Conservation (phyloP, 2,888 invertebrate genomes). For the Parnassius orleans region DNA sequence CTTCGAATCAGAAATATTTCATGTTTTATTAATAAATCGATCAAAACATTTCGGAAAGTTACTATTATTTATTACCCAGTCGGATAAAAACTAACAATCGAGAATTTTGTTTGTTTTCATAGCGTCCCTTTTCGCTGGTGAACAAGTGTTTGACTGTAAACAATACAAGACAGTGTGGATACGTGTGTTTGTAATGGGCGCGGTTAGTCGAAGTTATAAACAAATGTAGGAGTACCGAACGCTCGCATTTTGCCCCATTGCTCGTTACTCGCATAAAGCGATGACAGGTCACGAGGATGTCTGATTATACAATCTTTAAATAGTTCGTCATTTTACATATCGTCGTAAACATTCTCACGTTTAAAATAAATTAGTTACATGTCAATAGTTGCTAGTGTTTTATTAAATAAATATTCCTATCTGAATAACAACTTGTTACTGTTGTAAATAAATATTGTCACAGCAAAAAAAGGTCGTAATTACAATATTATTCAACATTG, state of each 20-base stretch:
- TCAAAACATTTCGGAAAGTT: constrained; percentile 26
- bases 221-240: constrained; percentile 38
- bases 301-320: constrained; percentile 31
- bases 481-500: too few relatives aligned
- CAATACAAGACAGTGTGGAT: constrained; percentile 39
- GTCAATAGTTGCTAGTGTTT: not conserved
- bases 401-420: not conserved
- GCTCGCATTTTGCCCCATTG: constrained; percentile 49
- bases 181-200: constrained; percentile 55
- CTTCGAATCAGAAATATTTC: constrained; percentile 4
- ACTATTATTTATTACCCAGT: constrained; percentile 27
- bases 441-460: too few relatives aligned
- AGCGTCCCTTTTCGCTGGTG: constrained; percentile 43
- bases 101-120: constrained; percentile 55
- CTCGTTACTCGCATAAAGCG: constrained; percentile 36
- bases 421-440: too few relatives aligned
- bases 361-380: constrained; percentile 2
- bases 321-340: constrained; percentile 12
- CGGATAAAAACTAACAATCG: constrained; percentile 40
- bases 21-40: constrained; percentile 17
- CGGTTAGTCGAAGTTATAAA: constrained; percentile 50
- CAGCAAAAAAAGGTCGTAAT: too few relatives aligned
- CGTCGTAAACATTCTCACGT: constrained; percentile 24
- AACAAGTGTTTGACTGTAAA: constrained; percentile 65
- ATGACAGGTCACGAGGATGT: constrained; percentile 53